phyloP scores from a whole-genome alignment of 2,797 vertebrate genomes.

The Schizothorax lantsangensis region DNA sequence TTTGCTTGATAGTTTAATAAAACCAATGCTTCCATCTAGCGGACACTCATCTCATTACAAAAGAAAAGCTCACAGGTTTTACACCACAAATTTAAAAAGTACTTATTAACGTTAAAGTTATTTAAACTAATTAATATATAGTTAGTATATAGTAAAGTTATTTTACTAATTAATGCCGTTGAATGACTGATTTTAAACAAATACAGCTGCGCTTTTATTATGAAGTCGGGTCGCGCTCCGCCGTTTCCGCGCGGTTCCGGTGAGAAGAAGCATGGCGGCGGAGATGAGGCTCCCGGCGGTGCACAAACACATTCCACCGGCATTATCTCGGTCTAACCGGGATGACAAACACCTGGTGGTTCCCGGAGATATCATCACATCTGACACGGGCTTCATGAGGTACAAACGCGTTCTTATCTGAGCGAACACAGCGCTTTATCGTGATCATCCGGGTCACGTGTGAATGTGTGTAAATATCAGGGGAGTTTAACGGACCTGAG shows the following conservation, averaged over 20 bases:
- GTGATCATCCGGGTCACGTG: too few species aligned
- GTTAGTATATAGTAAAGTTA: neutral
- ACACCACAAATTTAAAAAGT: neutral
- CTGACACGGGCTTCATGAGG: slow-evolving; percentile 98
- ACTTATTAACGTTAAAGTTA: neutral
- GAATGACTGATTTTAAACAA: neutral
- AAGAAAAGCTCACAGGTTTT: neutral
- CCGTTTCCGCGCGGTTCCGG: neutral
- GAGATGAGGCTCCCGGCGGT: slow-evolving; percentile 84
- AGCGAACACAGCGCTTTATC: neutral
- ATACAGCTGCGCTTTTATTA: slow-evolving; percentile 1
- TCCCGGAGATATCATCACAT: slow-evolving; percentile 94
- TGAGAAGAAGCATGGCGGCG: slow-evolving; percentile 82
- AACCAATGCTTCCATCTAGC: neutral
- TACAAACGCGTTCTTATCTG: slow-evolving; percentile 58
- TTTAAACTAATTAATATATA: neutral
- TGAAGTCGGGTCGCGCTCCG: neutral
- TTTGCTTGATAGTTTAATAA: neutral
- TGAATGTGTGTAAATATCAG: neutral
- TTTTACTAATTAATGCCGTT: neutral
- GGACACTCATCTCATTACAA: neutral
- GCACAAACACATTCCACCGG: slow-evolving; percentile 68
- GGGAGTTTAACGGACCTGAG: neutral
- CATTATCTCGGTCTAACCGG: slow-evolving; percentile 52
- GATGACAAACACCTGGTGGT: slow-evolving; percentile 87